Evolutionary conservation across 2,888 invertebrate genomes (phyloP), one percentile per base, ranked within the genome.

Genomic region (Cephus pulcher): DNA sequence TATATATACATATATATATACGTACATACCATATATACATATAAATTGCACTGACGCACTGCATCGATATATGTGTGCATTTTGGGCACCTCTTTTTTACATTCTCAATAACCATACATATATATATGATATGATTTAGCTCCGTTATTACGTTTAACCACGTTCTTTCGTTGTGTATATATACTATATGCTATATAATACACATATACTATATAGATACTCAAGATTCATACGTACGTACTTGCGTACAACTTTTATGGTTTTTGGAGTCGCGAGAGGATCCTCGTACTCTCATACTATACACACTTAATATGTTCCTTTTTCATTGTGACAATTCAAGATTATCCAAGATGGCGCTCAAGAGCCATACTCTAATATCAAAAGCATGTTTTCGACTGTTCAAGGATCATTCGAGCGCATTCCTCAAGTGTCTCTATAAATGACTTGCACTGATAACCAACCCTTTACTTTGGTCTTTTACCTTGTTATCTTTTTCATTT

Each of bases 31-130:
- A 83, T 84, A 83, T 84, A 81, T 82, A 91, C 88, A 89, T 91
- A 91, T 90, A 88, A 90, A 90, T 90, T 90, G 91, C 91, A 91
- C 91, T 90, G 90, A 89, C 75, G 91, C 91, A 91, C 91, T 91
- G 91, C 91, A 91, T 91, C 87, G 88, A 90, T 91, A 91, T 91
- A 90, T 91, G 89, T 91, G 89, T 90, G 90, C 91, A 90, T 91
- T 91, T 91, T 91, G 91, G 88, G 91, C 91, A 91, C 89, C 89
- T 90, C 89, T 90, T 89, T 87, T 90, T 90, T 56, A 56, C 86
- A 90, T 90, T 90, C 89, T 90, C 86, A 84, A 90, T 88, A 90
- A 90, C 87, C 79, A 81, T 83, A 56, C 40, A 56, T 56, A 56
- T 56, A 56, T 56, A 56, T 56, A 56, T 56, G 56, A 56, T 56